phyloP scores from a whole-genome alignment of 35 echinoderm and acorn worm genomes.

The Strongylocentrotus purpuratus region DNA sequence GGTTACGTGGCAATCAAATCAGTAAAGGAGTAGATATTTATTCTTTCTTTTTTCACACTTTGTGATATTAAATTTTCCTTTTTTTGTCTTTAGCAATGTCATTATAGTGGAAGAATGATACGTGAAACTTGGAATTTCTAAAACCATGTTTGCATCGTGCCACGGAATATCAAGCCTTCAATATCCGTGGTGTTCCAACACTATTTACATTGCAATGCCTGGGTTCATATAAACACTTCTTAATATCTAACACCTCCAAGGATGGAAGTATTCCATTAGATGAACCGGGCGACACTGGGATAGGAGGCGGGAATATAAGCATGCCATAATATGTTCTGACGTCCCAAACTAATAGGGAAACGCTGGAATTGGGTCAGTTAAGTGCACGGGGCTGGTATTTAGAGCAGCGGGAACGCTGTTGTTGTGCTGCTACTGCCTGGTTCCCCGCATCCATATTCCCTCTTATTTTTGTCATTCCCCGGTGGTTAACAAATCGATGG shows the following conservation, averaged over 20 bases:
- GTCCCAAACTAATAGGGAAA: not conserved
- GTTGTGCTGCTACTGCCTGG: not conserved
- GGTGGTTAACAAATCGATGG: not conserved
- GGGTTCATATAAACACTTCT: not conserved
- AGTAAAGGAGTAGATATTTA: too few relatives aligned
- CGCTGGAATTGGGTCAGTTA: conserved; percentile 1
- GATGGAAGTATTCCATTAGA: not conserved
- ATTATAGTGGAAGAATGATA: too few relatives aligned
- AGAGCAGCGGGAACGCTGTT: not conserved
- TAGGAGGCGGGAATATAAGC: not conserved
- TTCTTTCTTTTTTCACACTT: too few relatives aligned
- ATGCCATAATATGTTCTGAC: not conserved
- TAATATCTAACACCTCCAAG: not conserved
- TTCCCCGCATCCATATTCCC: not conserved
- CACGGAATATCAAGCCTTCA: too few relatives aligned
- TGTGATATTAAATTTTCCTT: too few relatives aligned
- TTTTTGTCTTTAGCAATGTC: too few relatives aligned
- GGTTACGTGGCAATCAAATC: too few relatives aligned
- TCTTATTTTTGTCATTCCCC: not conserved
- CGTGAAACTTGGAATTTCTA: too few relatives aligned
- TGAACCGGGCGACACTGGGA: not conserved
- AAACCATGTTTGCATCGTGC: too few relatives aligned
- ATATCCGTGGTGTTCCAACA: not conserved
- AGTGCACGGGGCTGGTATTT: not conserved
- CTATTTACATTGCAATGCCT: not conserved